phyloP scores from a whole-genome alignment of 2,113 vertebrate species.

The Anhinga rufa region DNA sequence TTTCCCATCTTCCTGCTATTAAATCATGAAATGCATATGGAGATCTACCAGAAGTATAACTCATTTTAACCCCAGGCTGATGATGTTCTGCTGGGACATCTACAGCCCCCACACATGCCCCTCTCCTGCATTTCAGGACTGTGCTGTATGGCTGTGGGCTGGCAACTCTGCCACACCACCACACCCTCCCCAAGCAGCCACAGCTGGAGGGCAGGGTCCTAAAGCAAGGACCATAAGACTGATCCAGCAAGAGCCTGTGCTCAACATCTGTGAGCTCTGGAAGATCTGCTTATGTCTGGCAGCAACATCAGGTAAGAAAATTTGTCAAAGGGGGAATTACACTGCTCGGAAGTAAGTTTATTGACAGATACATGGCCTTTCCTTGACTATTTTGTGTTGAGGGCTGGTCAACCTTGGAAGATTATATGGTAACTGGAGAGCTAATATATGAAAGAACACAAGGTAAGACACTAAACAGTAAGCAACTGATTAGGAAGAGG shows the following conservation, averaged over 20 bases:
- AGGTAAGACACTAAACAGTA: not conserved
- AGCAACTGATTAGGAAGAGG: not conserved
- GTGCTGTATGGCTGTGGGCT: not conserved
- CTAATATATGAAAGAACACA: not conserved
- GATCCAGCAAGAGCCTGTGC: not conserved
- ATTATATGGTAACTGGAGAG: not conserved
- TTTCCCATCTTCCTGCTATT: not conserved
- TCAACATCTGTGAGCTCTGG: rapidly evolving
- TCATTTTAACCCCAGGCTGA: not conserved
- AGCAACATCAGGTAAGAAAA: not conserved
- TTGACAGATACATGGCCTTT: not conserved
- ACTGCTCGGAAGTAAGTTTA: not conserved
- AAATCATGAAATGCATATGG: not conserved
- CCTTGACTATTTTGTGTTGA: not conserved
- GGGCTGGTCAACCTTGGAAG: not conserved
- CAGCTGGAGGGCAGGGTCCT: not conserved
- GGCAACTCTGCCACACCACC: not conserved
- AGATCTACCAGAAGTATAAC: not conserved
- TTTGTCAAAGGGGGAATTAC: not conserved
- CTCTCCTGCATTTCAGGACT: not conserved
- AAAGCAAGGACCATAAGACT: not conserved
- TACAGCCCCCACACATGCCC: not conserved
- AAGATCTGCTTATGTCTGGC: not conserved
- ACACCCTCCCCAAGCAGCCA: not conserved
- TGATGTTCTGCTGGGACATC: not conserved